Percentiles rank a stretch among this genome's conserved stretches.
These are phyloP conservation scores for Gavia stellata DNA, from an alignment of 2,113 vertebrate genomes.

Conservation along the genomic window DNA sequence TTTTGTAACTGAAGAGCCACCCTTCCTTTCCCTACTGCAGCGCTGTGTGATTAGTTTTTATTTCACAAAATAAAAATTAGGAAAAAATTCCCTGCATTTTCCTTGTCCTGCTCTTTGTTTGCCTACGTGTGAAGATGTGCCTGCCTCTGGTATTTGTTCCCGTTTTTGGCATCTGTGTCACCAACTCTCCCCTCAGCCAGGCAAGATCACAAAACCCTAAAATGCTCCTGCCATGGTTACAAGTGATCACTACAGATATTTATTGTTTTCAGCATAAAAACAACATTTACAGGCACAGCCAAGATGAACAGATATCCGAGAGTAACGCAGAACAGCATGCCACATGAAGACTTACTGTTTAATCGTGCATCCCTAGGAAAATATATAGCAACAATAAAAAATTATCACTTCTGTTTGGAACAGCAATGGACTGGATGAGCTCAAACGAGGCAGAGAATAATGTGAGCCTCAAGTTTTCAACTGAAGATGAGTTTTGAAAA, in stretches of 20 bases:
- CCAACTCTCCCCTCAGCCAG: background rate
- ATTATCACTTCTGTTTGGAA: background rate
- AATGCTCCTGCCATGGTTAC: background rate
- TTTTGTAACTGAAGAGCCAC: background rate
- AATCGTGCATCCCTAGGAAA: background rate
- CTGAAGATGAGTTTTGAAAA: background rate
- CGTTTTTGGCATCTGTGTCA: background rate
- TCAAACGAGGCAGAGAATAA: background rate
- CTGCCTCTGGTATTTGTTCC: background rate
- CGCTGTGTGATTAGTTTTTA: background rate
- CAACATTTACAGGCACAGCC: background rate
- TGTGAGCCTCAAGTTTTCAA: background rate
- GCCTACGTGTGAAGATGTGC: background rate
- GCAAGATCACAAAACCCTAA: background rate
- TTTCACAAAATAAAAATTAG: background rate
- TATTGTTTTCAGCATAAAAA: background rate
- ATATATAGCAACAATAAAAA: background rate
- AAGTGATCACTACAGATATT: background rate
- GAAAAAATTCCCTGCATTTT: background rate
- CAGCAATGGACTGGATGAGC: background rate
- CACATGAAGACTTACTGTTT: background rate
- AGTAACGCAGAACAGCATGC: background rate
- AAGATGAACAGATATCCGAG: background rate
- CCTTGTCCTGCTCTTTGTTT: background rate
- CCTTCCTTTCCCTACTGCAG: background rate